These are phyloP conservation scores for Megalopta genalis DNA, from an alignment of 1,140 invertebrate genomes.

Conservation along the genomic window DNA sequence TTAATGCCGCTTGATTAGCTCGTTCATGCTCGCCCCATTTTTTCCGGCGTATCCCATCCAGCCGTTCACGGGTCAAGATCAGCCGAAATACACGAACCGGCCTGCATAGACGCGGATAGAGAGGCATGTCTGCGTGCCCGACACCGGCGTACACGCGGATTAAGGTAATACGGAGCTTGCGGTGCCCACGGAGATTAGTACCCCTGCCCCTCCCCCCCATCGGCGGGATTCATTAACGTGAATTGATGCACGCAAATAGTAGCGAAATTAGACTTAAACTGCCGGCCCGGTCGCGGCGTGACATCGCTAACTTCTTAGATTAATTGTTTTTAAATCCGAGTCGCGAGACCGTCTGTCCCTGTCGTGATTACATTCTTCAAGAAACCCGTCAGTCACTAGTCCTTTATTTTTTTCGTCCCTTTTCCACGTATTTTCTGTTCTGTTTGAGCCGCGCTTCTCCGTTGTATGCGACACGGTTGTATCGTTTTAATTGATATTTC, in stretches of 20 bases:
- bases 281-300: background rate
- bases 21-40: background rate
- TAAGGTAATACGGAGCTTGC: background rate
- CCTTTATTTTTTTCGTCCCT: too few relatives aligned
- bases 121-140: too few relatives aligned
- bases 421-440: too few relatives aligned
- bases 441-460: too few relatives aligned
- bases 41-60: background rate
- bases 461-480: too few relatives aligned
- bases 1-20: background rate
- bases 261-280: conserved; percentile 1
- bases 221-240: conserved; percentile 11
- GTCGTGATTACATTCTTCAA: background rate
- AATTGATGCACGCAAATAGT: background rate
- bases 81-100: background rate
- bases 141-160: background rate
- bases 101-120: background rate
- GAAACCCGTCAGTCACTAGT: too few relatives aligned
- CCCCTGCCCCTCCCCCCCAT: background rate
- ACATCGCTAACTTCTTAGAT: background rate
- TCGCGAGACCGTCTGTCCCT: too few relatives aligned
- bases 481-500: too few relatives aligned
- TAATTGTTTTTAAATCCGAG: background rate
- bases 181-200: background rate
- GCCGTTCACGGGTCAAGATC: too few relatives aligned